A percentile compares a stretch with the other conserved stretches of the same genome.
phyloP scores from a whole-genome alignment of 2,888 invertebrate genomes.

The Pollenia amentaria region DNA sequence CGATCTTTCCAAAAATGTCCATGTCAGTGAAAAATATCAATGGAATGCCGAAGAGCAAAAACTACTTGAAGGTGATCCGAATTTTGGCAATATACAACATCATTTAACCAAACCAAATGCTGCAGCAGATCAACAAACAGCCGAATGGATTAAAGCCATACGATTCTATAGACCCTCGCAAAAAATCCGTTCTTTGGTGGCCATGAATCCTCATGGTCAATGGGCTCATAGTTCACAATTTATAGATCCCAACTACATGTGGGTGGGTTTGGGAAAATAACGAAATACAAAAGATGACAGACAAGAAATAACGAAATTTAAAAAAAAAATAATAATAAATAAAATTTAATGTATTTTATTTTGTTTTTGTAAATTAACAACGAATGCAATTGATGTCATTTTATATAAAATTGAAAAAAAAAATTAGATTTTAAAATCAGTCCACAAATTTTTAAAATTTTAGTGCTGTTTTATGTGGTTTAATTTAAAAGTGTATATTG shows the following conservation, averaged over 20 bases:
- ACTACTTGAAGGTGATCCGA: conserved; percentile 81
- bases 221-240: conserved; percentile 86
- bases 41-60: conserved; percentile 78
- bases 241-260: conserved; percentile 88
- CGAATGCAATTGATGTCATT: conserved; percentile 72
- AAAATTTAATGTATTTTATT: conserved; percentile 43
- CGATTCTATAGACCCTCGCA: conserved; percentile 85
- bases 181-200: conserved; percentile 86
- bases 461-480: conserved; percentile 68
- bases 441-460: conserved; percentile 3
- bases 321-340: conserved; percentile 17
- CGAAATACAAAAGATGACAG: not conserved
- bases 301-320: not conserved
- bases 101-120: conserved; percentile 73
- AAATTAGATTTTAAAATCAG: not conserved
- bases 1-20: conserved; percentile 81
- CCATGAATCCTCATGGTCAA: conserved; percentile 86
- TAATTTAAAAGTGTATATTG: conserved; percentile 37
- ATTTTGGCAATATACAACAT: conserved; percentile 78
- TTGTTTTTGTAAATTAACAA: conserved; percentile 67
- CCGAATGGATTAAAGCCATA: conserved; percentile 84
- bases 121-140: conserved; percentile 76
- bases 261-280: conserved; percentile 87
- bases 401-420: conserved; percentile 24
- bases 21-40: conserved; percentile 80